A percentile compares a stretch with the other conserved stretches of the same genome.
Conservation (phyloP, 2,888 invertebrate genomes). For the Polydesmus complanatus region DNA sequence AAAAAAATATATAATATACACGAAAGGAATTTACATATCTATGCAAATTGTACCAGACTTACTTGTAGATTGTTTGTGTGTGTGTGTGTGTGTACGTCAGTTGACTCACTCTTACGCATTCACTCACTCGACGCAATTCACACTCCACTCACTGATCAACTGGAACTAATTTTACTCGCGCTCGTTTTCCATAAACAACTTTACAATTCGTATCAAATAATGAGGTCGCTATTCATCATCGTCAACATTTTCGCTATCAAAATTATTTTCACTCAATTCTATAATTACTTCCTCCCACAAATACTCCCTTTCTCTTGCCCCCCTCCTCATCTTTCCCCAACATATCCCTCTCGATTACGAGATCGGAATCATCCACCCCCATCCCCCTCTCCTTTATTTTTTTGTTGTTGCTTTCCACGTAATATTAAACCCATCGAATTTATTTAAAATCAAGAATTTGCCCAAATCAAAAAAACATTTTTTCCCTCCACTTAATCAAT, state of each 20-base stretch:
- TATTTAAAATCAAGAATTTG: too few species aligned
- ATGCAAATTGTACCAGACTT: neutral
- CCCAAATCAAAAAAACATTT: too few species aligned
- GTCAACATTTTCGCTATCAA: neutral
- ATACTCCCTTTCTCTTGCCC: too few species aligned
- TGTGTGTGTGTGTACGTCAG: too few species aligned
- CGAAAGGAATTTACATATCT: neutral
- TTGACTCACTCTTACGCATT: too few species aligned
- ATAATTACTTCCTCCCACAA: neutral
- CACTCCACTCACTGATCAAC: neutral
- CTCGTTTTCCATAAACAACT: neutral
- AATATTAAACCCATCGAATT: too few species aligned
- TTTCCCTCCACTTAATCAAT: too few species aligned
- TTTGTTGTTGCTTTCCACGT: too few species aligned
- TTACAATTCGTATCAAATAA: neutral
- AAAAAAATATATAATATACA: neutral
- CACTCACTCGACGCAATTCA: neutral
- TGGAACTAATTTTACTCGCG: neutral
- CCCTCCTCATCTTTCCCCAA: too few species aligned
- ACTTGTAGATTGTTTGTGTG: neutral
- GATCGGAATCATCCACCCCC: too few species aligned
- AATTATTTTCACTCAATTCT: neutral
- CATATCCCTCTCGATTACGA: too few species aligned
- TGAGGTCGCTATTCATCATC: neutral
- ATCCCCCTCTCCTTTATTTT: too few species aligned